These are phyloP conservation scores for Neelides sp. DNA, from an alignment of 1,140 invertebrate genomes.

Conservation along the genomic window DNA sequence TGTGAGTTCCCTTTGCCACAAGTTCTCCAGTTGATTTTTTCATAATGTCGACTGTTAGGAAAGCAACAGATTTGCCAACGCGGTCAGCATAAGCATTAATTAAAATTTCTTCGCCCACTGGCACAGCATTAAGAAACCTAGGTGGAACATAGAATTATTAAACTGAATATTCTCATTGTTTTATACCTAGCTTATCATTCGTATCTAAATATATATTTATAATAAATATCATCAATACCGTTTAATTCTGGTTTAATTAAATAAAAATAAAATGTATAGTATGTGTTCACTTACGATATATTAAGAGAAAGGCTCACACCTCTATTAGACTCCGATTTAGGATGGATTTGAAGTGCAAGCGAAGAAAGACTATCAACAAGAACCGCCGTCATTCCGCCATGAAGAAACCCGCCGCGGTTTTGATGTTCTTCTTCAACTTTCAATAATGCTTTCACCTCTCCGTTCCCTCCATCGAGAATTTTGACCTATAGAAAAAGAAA, in stretches of 20 bases:
- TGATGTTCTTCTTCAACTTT: constrained; percentile 59
- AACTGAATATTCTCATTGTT: neutral
- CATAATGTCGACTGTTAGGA: constrained; percentile 59
- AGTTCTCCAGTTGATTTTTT: constrained; percentile 57
- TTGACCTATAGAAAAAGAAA: constrained; percentile 52
- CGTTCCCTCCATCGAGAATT: constrained; percentile 52
- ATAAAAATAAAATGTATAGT: neutral
- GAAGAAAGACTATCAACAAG: constrained; percentile 72
- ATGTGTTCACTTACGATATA: constrained; percentile 45
- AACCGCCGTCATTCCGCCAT: constrained; percentile 64
- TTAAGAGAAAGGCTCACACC: constrained; percentile 63
- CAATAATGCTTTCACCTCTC: constrained; percentile 58
- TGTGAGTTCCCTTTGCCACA: constrained; percentile 64
- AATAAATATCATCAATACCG: neutral
- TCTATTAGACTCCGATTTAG: constrained; percentile 36
- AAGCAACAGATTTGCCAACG: constrained; percentile 63
- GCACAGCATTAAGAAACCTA: constrained; percentile 55
- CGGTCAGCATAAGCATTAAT: constrained; percentile 67
- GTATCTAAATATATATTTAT: neutral
- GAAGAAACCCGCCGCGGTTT: constrained; percentile 42
- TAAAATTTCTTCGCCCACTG: constrained; percentile 59
- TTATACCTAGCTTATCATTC: neutral
- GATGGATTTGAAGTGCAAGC: constrained; percentile 54
- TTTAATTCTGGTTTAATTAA: neutral
- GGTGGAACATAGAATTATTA: neutral